Evolutionary conservation across 1,140 invertebrate genomes (phyloP), one percentile per base, ranked within the genome.

Genomic region (Microvelia longipes): DNA sequence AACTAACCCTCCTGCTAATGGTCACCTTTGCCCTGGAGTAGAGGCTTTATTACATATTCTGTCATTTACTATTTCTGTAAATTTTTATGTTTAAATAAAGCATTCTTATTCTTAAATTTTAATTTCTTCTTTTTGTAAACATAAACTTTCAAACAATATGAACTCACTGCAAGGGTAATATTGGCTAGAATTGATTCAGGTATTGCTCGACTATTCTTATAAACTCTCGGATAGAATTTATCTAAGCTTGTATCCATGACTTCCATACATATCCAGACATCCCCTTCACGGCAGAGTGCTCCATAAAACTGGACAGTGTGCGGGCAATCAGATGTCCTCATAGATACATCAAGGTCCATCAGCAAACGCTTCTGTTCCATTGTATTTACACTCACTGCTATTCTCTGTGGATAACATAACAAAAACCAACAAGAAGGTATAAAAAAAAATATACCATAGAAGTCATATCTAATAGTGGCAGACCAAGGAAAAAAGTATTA

Each of bases 191-290:
- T 95, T 78, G 90, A 87, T 82, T 99, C 96, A 73, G 94, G 92
- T 77, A 99, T 93, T 62, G 86, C 85, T 75, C 85, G 81, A 60
- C 85, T 83, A 78, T 88, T 86, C 79, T 87, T 87, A 78, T 88
- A 95, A 35, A 88, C 90, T 82, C 90, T 95, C 75, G 83, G 88
- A 81, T 90, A 98, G 82, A 94, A 93, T 80, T 98, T 98, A 77
- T 99, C 97, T 72, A 98, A 84, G 79, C 94, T 98, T 73, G 92
- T 96, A 75, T 96, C 92, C 97, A 99, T 99, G 14, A 98, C 87
- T 82, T 99, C 96, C 96, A 99, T 99, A 78, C 96, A 98, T 77
- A 99, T 98, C 96, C 96, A 98, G 29, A 98, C 96, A 81, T 98
- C 94, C 19, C 92, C 93, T 80, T 95, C 92, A 64, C 91, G 88